A percentile compares a stretch with the other conserved stretches of the same genome.
These are phyloP conservation scores for Machimus atricapillus DNA, from an alignment of 2,888 invertebrate species.

Conservation along the genomic window DNA sequence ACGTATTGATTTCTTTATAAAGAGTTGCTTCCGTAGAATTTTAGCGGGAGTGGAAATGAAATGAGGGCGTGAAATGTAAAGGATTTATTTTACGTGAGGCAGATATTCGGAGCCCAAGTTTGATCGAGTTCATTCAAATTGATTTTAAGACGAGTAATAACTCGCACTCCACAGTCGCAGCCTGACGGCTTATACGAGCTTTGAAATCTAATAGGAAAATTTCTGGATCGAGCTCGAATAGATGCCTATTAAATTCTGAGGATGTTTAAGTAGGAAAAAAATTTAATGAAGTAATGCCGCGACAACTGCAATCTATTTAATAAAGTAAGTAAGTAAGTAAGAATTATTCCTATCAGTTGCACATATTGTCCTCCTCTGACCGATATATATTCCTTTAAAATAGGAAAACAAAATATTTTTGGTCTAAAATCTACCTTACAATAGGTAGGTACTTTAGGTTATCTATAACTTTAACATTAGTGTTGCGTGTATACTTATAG, in stretches of 20 bases:
- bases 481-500: no score
- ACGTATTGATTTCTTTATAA: not conserved
- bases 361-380: no score
- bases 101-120: not conserved
- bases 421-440: no score
- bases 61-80: not conserved
- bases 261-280: not conserved
- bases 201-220: not conserved
- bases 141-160: not conserved
- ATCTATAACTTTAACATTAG: no score
- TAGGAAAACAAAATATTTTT: no score
- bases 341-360: no score
- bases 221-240: not conserved
- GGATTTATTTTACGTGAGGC: not conserved
- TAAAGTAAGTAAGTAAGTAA: no score
- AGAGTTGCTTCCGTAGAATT: not conserved
- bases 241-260: not conserved
- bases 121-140: not conserved
- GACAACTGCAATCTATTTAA: not conserved
- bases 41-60: not conserved
- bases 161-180: not conserved
- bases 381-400: no score
- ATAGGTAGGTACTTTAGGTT: no score
- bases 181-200: not conserved
- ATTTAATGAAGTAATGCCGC: not conserved